Conservation (phyloP, 53 echinoderm and acorn worm genomes). For the Patiria pectinifera region DNA sequence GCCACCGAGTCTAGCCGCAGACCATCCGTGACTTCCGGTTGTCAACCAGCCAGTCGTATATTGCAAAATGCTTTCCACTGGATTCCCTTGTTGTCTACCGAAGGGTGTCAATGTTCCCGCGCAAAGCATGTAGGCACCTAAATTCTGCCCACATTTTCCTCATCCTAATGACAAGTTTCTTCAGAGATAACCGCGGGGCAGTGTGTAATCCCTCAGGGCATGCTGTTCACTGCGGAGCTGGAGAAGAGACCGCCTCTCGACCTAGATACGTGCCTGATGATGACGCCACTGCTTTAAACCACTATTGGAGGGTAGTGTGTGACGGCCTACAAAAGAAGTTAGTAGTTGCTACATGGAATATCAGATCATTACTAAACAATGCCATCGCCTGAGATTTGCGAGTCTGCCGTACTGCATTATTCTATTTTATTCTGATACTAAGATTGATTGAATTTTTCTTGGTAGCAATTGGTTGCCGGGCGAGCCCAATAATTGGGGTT, state of each 20-base stretch:
- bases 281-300: not conserved
- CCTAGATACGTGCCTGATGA: not conserved
- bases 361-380: too few relatives aligned
- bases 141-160: conserved; percentile 21
- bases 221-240: not conserved
- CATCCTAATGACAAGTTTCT: conserved; percentile 39
- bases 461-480: conserved; percentile 8
- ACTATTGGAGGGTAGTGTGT: not conserved
- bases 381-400: too few relatives aligned
- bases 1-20: conserved; percentile 38
- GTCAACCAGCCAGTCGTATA: conserved; percentile 47
- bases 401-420: too few relatives aligned
- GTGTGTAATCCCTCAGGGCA: not conserved
- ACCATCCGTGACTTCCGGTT: conserved; percentile 43
- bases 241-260: not conserved
- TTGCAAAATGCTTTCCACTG: conserved; percentile 13
- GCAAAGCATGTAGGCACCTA: conserved; percentile 48
- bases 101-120: conserved; percentile 40
- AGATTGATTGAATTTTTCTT: not conserved
- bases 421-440: too few relatives aligned
- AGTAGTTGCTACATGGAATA: too few relatives aligned
- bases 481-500: not conserved
- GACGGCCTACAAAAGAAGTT: not conserved
- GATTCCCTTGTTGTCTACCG: conserved; percentile 10
- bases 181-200: conserved; percentile 28